Conservation (phyloP, 2,888 invertebrate species). For the Sphaerophoria rueppellii region DNA sequence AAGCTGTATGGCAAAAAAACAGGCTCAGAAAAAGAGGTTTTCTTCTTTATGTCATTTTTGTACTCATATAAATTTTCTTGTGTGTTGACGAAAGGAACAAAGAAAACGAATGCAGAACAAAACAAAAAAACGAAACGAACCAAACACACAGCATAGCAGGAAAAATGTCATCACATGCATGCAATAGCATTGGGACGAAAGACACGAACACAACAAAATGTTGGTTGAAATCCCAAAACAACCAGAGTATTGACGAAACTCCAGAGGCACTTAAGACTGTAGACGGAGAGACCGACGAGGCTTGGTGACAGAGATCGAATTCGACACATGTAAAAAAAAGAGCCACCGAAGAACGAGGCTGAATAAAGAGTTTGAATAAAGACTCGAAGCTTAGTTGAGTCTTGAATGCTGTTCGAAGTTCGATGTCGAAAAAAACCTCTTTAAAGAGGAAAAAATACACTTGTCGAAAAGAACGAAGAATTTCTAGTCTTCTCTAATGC, state of each 20-base stretch:
- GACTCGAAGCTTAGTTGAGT: not conserved
- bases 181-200: constrained; percentile 34
- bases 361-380: constrained; percentile 56
- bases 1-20: constrained; percentile 35
- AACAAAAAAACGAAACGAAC: not conserved
- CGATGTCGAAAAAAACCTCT: constrained; percentile 58
- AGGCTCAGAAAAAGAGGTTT: constrained; percentile 62
- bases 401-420: constrained; percentile 6
- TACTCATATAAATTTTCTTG: constrained; percentile 44
- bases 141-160: constrained; percentile 8
- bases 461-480: constrained; percentile 21
- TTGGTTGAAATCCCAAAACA: constrained; percentile 13
- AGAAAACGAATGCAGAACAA: constrained; percentile 28
- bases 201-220: constrained; percentile 59
- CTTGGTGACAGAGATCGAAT: not conserved
- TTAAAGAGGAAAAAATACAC: constrained; percentile 6
- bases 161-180: constrained; percentile 64
- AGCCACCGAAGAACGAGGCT: constrained; percentile 7
- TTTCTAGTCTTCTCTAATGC: not conserved
- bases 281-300: not conserved
- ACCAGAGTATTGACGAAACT: constrained; percentile 3
- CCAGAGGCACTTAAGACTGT: not conserved
- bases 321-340: not conserved
- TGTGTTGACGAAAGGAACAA: constrained; percentile 55
- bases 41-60: constrained; percentile 52